Evolutionary conservation across 2,113 vertebrate species (phyloP).

Genomic region (Malaclemys terrapin): DNA sequence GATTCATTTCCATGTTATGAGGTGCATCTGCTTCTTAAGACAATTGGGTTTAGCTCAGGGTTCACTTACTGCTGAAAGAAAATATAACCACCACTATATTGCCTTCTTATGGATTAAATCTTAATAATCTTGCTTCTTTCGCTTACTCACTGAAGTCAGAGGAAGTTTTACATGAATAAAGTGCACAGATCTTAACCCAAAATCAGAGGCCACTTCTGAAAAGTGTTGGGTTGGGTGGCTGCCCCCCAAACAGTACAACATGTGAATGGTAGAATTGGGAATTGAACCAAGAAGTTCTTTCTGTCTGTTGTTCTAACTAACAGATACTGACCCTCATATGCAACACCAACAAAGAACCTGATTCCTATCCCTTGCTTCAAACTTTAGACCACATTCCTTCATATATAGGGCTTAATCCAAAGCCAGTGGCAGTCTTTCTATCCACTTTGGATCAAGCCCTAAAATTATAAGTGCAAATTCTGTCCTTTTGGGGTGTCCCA

Average conservation of each 20-base stretch:
- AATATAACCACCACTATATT: rapidly evolving
- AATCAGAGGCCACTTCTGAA: neutral
- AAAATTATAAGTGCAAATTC: neutral
- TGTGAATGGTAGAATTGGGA: neutral
- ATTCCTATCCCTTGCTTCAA: neutral
- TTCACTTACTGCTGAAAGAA: neutral
- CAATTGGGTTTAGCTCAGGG: neutral
- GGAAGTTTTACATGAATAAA: neutral
- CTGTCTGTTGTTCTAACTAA: neutral
- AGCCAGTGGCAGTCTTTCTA: neutral
- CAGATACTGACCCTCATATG: neutral
- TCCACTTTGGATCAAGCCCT: neutral
- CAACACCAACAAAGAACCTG: neutral
- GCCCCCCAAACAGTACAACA: neutral
- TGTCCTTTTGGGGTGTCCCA: neutral
- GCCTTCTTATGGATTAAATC: rapidly evolving
- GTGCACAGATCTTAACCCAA: neutral
- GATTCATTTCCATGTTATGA: neutral
- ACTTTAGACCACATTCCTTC: neutral
- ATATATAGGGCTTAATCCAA: neutral
- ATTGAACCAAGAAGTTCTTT: neutral
- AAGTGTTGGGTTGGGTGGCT: neutral
- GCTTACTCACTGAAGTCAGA: neutral
- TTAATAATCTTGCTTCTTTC: neutral
- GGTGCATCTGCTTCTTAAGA: neutral